A percentile compares a stretch with the other conserved stretches of the same genome.
Evolutionary conservation across 2,888 invertebrate species (phyloP).

Genomic region (Ectobius pallidus): DNA sequence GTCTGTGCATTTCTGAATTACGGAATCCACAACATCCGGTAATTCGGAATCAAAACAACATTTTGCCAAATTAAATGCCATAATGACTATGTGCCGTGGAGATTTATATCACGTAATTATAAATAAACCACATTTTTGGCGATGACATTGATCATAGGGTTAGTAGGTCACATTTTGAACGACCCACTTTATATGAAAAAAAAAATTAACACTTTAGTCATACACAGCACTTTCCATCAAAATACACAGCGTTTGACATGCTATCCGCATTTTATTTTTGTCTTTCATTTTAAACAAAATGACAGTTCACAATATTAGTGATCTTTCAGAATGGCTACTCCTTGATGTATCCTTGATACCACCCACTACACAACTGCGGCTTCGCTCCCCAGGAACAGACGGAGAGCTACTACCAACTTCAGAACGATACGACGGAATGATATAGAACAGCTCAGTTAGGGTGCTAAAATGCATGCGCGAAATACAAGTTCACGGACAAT

Average conservation of each 20-base stretch:
- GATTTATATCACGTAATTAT: neutral
- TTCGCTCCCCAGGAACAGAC: neutral
- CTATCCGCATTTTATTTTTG: no score
- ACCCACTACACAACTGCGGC: constrained; percentile 26
- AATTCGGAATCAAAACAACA: constrained; percentile 76
- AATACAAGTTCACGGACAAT: no score
- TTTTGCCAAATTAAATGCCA: constrained; percentile 74
- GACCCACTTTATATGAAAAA: neutral
- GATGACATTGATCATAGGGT: neutral
- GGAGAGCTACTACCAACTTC: constrained; percentile 7
- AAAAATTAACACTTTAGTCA: no score
- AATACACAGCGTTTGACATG: neutral
- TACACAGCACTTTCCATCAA: neutral
- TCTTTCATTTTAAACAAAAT: no score
- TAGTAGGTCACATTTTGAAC: neutral
- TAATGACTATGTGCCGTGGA: constrained; percentile 49
- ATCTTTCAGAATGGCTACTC: constrained; percentile 13
- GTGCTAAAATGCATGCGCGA: no score
- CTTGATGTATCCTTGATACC: constrained; percentile 12
- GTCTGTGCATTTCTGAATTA: constrained; percentile 81
- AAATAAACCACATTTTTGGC: neutral
- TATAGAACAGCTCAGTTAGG: no score
- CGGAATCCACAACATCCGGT: constrained; percentile 72
- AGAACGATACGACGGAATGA: neutral
- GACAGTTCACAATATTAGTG: no score